phyloP scores from a whole-genome alignment of 2,888 invertebrate species.

The Drosophila eohydei region DNA sequence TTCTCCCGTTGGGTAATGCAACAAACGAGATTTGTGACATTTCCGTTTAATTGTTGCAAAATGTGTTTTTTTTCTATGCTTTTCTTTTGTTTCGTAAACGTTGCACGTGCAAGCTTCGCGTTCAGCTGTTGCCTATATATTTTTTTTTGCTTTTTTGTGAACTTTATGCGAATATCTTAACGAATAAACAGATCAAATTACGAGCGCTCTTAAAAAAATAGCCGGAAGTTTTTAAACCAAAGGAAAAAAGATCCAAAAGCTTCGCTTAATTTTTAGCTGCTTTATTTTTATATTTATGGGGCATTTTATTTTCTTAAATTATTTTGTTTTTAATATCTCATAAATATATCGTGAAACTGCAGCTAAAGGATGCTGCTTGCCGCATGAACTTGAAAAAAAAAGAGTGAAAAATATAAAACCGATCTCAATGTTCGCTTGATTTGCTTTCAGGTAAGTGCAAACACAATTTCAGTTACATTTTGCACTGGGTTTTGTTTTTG shows the following conservation, averaged over 20 bases:
- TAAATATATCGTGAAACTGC: slow-evolving; percentile 15
- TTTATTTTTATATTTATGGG: slow-evolving; percentile 3
- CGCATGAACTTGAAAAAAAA: slow-evolving; percentile 38
- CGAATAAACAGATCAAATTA: slow-evolving; percentile 78
- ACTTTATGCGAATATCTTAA: slow-evolving; percentile 62
- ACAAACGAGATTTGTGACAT: slow-evolving; percentile 63
- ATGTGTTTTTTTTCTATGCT: neutral
- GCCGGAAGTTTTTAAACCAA: slow-evolving; percentile 74
- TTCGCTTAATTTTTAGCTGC: slow-evolving; percentile 9
- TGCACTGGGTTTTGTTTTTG: slow-evolving; percentile 59
- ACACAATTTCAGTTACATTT: slow-evolving; percentile 74
- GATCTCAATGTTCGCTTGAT: slow-evolving; percentile 54
- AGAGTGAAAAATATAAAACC: neutral
- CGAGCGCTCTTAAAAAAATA: slow-evolving; percentile 50
- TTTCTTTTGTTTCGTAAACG: slow-evolving; percentile 38
- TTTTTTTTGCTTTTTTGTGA: slow-evolving; percentile 40
- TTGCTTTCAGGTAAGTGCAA: slow-evolving; percentile 60
- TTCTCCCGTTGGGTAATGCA: slow-evolving; percentile 47
- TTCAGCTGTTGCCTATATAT: slow-evolving; percentile 52
- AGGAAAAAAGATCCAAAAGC: slow-evolving; percentile 42
- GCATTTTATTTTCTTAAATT: neutral
- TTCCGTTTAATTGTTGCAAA: slow-evolving; percentile 69
- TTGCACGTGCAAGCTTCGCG: slow-evolving; percentile 1
- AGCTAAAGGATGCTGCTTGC: slow-evolving; percentile 34
- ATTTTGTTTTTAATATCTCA: slow-evolving; percentile 15